A percentile compares a stretch with the other conserved stretches of the same genome.
Conservation (phyloP, 35 echinoderm and acorn worm genomes). For the Chiridota heheva region DNA sequence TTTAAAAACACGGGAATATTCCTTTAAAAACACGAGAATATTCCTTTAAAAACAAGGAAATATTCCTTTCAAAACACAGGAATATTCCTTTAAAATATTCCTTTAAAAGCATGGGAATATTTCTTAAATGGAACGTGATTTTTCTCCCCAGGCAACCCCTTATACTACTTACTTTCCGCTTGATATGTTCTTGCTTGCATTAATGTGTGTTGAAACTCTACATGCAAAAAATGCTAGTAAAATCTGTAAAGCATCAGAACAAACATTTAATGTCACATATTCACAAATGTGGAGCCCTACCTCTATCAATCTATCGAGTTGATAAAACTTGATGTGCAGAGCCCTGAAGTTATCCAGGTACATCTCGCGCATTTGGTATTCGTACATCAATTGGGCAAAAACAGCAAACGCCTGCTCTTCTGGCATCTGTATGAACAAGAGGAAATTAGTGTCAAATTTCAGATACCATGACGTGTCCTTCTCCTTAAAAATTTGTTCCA, state of each 20-base stretch:
- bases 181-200: neutral
- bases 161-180: neutral
- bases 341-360: constrained; percentile 86
- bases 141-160: neutral
- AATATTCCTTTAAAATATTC: too few relatives aligned
- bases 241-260: too few relatives aligned
- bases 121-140: neutral
- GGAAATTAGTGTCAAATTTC: neutral
- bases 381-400: constrained; percentile 94
- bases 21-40: too few relatives aligned
- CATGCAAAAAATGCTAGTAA: too few relatives aligned
- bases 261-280: neutral
- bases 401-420: constrained; percentile 98
- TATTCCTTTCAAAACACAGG: too few relatives aligned
- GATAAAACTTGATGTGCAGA: constrained; percentile 84
- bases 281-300: constrained; percentile 31
- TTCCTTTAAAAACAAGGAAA: too few relatives aligned
- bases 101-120: neutral
- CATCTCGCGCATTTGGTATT: constrained; percentile 66
- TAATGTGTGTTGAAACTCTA: too few relatives aligned
- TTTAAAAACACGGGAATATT: too few relatives aligned
- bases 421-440: constrained; percentile 70
- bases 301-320: constrained; percentile 87
- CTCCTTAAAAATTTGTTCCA: too few relatives aligned
- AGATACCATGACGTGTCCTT: too few relatives aligned